These are phyloP conservation scores for Okamejei kenojei DNA, from an alignment of 2,797 vertebrate genomes.

Conservation along the genomic window DNA sequence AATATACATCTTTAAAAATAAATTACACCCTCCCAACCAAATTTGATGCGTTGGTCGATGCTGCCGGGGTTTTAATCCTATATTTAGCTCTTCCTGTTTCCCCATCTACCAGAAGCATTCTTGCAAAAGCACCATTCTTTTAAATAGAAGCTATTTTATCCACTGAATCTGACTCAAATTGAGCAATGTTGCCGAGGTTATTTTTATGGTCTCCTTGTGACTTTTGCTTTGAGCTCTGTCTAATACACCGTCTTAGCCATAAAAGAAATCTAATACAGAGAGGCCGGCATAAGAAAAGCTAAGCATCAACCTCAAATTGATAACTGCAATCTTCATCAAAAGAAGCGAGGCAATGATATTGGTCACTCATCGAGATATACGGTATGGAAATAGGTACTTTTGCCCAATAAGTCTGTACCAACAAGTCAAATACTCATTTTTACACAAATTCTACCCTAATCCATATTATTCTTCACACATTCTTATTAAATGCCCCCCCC, in stretches of 20 bases:
- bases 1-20: not conserved
- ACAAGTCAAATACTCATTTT: too few species aligned
- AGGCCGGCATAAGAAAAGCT: not conserved
- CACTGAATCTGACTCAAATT: not conserved
- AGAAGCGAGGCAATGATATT: not conserved
- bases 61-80: not conserved
- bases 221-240: not conserved
- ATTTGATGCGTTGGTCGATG: not conserved
- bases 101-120: not conserved
- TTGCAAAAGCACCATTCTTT: not conserved
- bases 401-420: too few species aligned
- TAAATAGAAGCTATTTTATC: not conserved
- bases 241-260: not conserved
- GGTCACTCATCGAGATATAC: not conserved
- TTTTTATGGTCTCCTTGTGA: not conserved
- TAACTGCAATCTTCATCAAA: not conserved
- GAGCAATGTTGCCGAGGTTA: not conserved
- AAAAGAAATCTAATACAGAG: not conserved
- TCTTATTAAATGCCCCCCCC: too few species aligned
- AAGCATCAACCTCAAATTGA: not conserved
- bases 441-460: too few species aligned
- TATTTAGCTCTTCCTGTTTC: not conserved
- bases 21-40: too few species aligned
- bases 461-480: too few species aligned
- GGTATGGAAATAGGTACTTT: not conserved